Evolutionary conservation across 1,140 invertebrate genomes (phyloP).

Genomic region (Dufourea novaeangliae): DNA sequence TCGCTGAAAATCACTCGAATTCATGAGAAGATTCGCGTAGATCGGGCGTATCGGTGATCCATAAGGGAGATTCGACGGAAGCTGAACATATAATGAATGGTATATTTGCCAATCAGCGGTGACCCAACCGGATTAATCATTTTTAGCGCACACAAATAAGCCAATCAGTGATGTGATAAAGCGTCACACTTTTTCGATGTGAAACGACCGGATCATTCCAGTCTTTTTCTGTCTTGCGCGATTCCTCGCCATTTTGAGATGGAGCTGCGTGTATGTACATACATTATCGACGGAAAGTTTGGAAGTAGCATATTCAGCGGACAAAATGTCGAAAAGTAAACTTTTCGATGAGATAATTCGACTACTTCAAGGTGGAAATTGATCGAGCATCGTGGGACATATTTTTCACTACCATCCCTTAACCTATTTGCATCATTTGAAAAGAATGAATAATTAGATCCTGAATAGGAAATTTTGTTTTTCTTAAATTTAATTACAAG

Average conservation of each 20-base stretch:
- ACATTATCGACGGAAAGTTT: background rate
- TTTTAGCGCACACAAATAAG: slow-evolving; percentile 48
- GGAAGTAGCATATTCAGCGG: too few species aligned
- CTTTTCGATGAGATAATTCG: too few species aligned
- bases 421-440: too few species aligned
- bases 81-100: slow-evolving; percentile 11
- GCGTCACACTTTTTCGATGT: slow-evolving; percentile 7
- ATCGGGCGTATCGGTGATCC: background rate
- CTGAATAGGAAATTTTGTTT: too few species aligned
- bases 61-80: background rate
- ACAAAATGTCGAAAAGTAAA: too few species aligned
- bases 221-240: background rate
- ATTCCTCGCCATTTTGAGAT: too few species aligned
- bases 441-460: too few species aligned
- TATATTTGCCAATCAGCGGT: slow-evolving; percentile 46
- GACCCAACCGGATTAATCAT: slow-evolving; percentile 41
- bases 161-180: slow-evolving; percentile 51
- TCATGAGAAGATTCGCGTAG: slow-evolving; percentile 6
- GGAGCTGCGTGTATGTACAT: slow-evolving; percentile 6
- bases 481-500: too few species aligned
- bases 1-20: slow-evolving; percentile 53
- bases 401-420: too few species aligned
- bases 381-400: too few species aligned
- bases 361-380: too few species aligned
- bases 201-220: background rate